Base-by-base conservation (phyloP, 2,113 vertebrate species). In the Laterallus jamaicensis region DNA sequence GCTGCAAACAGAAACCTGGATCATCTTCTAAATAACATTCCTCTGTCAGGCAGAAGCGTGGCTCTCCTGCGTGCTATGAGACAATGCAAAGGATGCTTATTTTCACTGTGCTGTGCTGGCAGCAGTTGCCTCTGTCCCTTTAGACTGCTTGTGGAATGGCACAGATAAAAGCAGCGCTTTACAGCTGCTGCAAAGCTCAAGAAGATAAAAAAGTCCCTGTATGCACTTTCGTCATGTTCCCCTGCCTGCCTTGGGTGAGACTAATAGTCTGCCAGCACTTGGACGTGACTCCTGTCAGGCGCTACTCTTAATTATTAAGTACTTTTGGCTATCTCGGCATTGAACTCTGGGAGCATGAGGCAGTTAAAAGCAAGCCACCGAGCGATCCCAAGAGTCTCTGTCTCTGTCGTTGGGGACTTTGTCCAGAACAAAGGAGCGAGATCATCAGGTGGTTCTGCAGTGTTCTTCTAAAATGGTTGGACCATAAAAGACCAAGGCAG, bases 91-190 rank as follows among this genome's bases (percentile, higher is more conserved):
- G 16, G 37, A 28, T 28, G 17, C 52, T 67, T 74, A 31, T 81
- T 55, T 60, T 71, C 69, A 71, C 50, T 66, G 4, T 8, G 10
- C 58, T 74, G 47, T 55, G 60, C 60, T 70, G 67, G 63, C 55
- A 70, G 6, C 32, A 88, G 74, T 66, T 75, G 25, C 59, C 1
- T 11, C 0, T 25, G 62, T 82, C 69, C 70, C 81, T 95, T 86
- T 73, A 69, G 24, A 82, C 7, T 37, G 62, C 29, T 79, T 86
- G 32, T 83, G n/a, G 20, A 92, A 92, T 4, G 54, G 92, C 81
- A 89, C 58, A 89, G 92, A 91, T 91, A 92, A 95, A 95, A 90
- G 73, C 73, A 79, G 69, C n/a, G 37, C 63, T 95, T 88, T 89
- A 86, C 77, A 95, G 88, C 86, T 94, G 76, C 73, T 78, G 32